Evolutionary conservation across 2,113 vertebrate genomes (phyloP), one percentile per base, ranked within the genome.

Genomic region (Hippocampus guttulatus): DNA sequence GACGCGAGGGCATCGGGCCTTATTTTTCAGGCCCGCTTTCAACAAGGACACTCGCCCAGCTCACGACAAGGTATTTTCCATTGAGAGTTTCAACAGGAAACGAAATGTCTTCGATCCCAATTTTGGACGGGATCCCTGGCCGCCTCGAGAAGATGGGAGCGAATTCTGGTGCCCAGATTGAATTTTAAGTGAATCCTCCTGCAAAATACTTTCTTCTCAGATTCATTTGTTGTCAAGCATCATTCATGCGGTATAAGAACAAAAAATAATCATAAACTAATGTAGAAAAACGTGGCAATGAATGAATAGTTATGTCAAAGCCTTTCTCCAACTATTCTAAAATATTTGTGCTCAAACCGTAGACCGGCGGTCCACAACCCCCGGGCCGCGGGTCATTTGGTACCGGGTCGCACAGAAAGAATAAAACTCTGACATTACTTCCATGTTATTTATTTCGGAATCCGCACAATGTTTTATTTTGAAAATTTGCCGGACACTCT

Each of bases 21-120:
- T 18, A 20, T 58, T 27, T 27, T 16, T 30, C 57, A 60, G 16
- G 15, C 14, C 58, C 15, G 33, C 16, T 61, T 52, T 14, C 71
- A 41, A 72, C 45, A 33, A 57, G 40, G 12, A 23, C 9, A 82
- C 75, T 75, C 80, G 69, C 69, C 74, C 1, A 73, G n/a, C 21
- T 54, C 71, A 40, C 45, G 43, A 54, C 38, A 38, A 69, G 74
- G 83, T 82, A 76, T 68, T 88, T 62, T 55, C 79, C 81, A 71
- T 60, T 60, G 75, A 87, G 86, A 71, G 55, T 64, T 66, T 38
- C 71, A 78, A 84, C 79, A 88, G 86, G 87, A 86, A 75, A 47
- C 82, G 82, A 63, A 54, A 70, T 10, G 52, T 54, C 9, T 8
- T 54, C 21, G 2, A 21, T 54, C 52, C 52, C 52, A n/a, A 54